Conservation (phyloP, 2,113 vertebrate species). For the Sphaerodactylus townsendi region DNA sequence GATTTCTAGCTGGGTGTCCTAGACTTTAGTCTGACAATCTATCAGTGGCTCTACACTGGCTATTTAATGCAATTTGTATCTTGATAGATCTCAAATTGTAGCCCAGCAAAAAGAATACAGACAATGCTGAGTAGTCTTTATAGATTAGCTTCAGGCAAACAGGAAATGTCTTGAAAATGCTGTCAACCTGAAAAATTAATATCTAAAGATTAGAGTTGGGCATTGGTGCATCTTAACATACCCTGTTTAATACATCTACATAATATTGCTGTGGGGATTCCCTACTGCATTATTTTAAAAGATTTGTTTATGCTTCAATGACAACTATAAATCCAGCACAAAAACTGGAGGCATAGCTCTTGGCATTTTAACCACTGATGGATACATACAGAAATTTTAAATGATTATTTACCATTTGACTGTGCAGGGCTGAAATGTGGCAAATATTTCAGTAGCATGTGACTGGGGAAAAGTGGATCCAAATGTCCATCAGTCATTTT, state of each 20-base stretch:
- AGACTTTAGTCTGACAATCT: no score
- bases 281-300: slow-evolving; percentile 20
- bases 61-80: no score
- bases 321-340: slow-evolving; percentile 9
- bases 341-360: neutral
- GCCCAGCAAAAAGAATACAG: neutral
- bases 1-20: neutral
- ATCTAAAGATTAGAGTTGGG: neutral
- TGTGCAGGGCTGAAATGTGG: neutral
- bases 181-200: slow-evolving; percentile 19
- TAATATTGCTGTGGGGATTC: neutral
- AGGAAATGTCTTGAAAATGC: neutral
- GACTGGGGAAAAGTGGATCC: neutral
- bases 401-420: neutral
- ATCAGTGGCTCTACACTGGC: no score
- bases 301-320: slow-evolving; percentile 9
- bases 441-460: neutral
- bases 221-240: neutral
- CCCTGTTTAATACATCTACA: slow-evolving; percentile 1
- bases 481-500: neutral
- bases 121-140: neutral
- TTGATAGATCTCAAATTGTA: neutral
- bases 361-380: neutral
- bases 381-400: neutral
- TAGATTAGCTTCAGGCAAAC: fast-evolving